phyloP scores from a whole-genome alignment of 2,888 invertebrate genomes.

The Chydorus sphaericus region DNA sequence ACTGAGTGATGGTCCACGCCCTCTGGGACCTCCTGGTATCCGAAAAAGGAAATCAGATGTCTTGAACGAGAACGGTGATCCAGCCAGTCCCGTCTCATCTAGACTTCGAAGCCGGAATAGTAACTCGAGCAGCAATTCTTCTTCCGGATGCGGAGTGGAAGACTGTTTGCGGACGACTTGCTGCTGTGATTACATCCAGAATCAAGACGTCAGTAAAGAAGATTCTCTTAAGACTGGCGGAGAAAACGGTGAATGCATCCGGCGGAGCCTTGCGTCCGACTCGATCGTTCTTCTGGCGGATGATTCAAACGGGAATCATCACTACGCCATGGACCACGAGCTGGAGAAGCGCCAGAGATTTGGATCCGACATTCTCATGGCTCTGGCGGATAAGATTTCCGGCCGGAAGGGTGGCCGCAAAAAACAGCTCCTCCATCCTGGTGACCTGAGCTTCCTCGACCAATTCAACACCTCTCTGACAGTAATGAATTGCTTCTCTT shows the following conservation, averaged over 20 bases:
- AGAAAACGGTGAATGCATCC: too few species aligned
- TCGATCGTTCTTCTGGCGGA: too few species aligned
- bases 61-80: too few species aligned
- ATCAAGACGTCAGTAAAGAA: not conserved
- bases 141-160: not conserved
- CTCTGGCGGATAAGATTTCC: not conserved
- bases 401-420: not conserved
- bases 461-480: not conserved
- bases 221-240: too few species aligned
- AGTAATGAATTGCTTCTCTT: not conserved
- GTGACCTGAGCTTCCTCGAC: not conserved
- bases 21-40: too few species aligned
- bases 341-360: not conserved
- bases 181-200: not conserved
- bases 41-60: not conserved
- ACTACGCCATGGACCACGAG: not conserved
- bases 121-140: not conserved
- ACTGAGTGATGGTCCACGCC: too few species aligned
- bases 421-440: not conserved
- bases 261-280: too few species aligned
- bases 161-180: not conserved
- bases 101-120: constrained; percentile 8
- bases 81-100: constrained; percentile 13
- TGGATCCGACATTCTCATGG: not conserved
- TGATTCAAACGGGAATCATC: not conserved